Percentiles rank a stretch among this genome's conserved stretches.
Evolutionary conservation across 2,888 invertebrate species (phyloP).

Genomic region (Pyrrhosoma nymphula): DNA sequence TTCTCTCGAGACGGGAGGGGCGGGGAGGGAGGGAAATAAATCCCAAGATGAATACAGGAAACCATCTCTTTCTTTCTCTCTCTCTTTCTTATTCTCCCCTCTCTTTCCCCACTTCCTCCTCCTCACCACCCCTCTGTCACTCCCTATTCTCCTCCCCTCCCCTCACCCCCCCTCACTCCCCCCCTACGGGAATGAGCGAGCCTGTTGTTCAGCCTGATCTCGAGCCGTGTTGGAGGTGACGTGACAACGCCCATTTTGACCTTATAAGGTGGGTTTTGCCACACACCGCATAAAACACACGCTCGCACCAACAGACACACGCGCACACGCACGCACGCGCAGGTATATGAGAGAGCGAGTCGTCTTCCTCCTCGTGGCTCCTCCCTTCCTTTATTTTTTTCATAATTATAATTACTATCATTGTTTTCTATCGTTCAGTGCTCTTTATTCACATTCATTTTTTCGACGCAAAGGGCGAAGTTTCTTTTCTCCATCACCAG

Average conservation of each 20-base stretch:
- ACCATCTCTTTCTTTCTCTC: neutral
- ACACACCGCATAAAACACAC: neutral
- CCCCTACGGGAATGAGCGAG: slow-evolving; percentile 34
- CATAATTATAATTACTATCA: neutral
- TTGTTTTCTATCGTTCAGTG: neutral
- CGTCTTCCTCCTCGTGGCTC: neutral
- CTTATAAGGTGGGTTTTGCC: slow-evolving; percentile 60
- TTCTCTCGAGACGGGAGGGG: neutral
- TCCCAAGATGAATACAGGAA: slow-evolving; percentile 35
- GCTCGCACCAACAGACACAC: neutral
- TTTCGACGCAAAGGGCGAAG: neutral
- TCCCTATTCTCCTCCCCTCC: neutral
- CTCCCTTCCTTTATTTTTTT: slow-evolving; percentile 18
- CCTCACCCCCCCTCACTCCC: neutral
- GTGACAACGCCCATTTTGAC: slow-evolving; percentile 64
- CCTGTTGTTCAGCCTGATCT: slow-evolving; percentile 53
- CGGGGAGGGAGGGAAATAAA: slow-evolving; percentile 23
- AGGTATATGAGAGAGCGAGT: no score
- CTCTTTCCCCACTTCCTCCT: neutral
- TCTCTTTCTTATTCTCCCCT: neutral
- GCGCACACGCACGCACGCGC: neutral
- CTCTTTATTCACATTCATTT: neutral
- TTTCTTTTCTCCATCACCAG: neutral
- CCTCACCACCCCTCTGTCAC: neutral
- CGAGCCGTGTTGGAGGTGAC: slow-evolving; percentile 54